phyloP scores from a whole-genome alignment of 2,888 invertebrate species.

The Latrodectus hesperus region DNA sequence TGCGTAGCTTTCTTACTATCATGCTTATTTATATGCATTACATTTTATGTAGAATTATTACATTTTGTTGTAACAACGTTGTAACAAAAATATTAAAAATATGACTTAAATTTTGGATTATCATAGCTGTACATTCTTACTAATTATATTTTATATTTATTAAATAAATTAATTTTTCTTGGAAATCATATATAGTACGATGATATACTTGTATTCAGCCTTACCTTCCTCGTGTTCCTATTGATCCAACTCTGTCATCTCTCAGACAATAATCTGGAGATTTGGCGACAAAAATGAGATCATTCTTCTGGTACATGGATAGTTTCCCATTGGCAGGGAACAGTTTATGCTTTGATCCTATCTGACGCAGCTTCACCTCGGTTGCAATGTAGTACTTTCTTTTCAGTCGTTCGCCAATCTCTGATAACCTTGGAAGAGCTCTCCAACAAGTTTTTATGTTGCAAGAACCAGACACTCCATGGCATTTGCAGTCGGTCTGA shows the following conservation, averaged over 20 bases:
- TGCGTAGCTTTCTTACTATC: too few relatives aligned
- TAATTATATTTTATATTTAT: too few relatives aligned
- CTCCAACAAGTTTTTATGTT: slow-evolving; percentile 99
- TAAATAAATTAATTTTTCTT: too few relatives aligned
- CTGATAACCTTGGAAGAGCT: slow-evolving; percentile 92
- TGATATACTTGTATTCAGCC: slow-evolving; percentile 36
- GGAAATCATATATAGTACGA: too few relatives aligned
- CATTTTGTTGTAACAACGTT: too few relatives aligned
- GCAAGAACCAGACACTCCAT: slow-evolving; percentile 98
- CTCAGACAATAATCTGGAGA: slow-evolving; percentile 89
- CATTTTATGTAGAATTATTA: too few relatives aligned
- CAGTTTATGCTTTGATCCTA: slow-evolving; percentile 73
- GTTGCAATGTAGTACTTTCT: slow-evolving; percentile 79
- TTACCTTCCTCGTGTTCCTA: slow-evolving; percentile 88
- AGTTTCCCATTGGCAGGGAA: slow-evolving; percentile 75
- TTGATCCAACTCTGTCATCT: slow-evolving; percentile 85
- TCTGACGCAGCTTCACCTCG: slow-evolving; percentile 73
- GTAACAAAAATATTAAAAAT: too few relatives aligned
- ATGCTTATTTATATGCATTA: too few relatives aligned
- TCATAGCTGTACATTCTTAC: too few relatives aligned
- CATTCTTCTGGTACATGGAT: slow-evolving; percentile 74
- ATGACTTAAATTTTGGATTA: too few relatives aligned
- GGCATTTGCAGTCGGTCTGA: slow-evolving; percentile 98
- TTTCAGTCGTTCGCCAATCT: slow-evolving; percentile 91
- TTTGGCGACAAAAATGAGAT: slow-evolving; percentile 83